phyloP scores from a whole-genome alignment of 2,113 vertebrate species.

The Antechinus stuartii region DNA sequence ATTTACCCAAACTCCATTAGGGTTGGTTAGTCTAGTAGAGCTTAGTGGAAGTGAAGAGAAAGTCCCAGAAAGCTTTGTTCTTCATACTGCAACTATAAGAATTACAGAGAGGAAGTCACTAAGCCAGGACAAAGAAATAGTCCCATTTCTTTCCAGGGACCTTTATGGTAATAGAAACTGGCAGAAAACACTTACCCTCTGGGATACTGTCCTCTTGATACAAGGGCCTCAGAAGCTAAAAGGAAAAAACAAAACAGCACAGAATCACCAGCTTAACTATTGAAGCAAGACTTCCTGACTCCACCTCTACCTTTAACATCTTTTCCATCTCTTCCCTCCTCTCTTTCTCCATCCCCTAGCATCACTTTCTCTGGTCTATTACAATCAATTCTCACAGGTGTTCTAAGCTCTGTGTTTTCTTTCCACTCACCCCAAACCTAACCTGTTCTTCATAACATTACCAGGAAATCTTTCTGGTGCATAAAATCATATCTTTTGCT shows the following conservation, averaged over 20 bases:
- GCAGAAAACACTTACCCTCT: conserved; percentile 85
- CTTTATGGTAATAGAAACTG: background rate
- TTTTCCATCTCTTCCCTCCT: background rate
- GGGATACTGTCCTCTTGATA: conserved; percentile 89
- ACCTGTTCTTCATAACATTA: background rate
- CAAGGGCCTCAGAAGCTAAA: conserved; percentile 90
- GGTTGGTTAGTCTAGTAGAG: background rate
- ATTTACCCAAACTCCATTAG: background rate
- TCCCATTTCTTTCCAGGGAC: background rate
- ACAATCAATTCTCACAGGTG: background rate
- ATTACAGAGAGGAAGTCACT: background rate
- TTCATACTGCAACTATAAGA: background rate
- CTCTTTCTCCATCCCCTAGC: background rate
- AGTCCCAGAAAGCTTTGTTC: background rate
- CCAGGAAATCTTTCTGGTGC: background rate
- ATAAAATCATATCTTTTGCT: background rate
- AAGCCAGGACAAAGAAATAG: background rate
- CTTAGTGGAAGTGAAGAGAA: background rate
- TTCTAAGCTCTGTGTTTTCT: too few relatives aligned
- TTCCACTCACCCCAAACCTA: background rate
- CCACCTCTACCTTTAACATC: background rate
- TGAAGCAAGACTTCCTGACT: background rate
- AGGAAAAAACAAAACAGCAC: conserved; percentile 57
- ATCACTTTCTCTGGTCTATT: background rate
- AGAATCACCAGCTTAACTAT: conserved; percentile 49